These are phyloP conservation scores for Neolamprologus sp. DNA, from an alignment of 2,113 vertebrate genomes.

Conservation along the genomic window DNA sequence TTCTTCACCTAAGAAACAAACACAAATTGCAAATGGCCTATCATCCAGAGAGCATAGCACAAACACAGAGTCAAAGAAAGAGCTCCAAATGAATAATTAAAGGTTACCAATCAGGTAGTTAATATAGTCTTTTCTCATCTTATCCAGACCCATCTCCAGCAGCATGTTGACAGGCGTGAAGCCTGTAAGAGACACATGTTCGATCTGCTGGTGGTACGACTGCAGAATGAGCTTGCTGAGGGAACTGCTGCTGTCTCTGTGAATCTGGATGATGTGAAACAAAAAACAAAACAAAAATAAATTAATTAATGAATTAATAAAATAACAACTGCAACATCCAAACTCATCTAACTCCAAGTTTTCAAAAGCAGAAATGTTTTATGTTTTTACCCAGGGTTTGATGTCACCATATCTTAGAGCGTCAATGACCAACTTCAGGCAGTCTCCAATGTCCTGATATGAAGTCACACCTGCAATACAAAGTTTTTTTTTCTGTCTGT, in stretches of 20 bases:
- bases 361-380: neutral
- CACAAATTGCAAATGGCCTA: neutral
- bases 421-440: constrained; percentile 79
- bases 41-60: neutral
- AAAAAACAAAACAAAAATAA: rapidly evolving
- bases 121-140: constrained; percentile 94
- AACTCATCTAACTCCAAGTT: neutral
- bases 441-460: constrained; percentile 83
- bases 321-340: neutral
- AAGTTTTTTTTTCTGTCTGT: neutral
- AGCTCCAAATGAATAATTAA: neutral
- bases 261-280: constrained; percentile 71
- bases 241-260: constrained; percentile 84
- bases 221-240: constrained; percentile 86
- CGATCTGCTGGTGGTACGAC: constrained; percentile 81
- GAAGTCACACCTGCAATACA: constrained; percentile 77
- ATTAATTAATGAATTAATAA: neutral
- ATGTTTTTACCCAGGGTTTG: constrained; percentile 85
- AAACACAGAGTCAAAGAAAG: neutral
- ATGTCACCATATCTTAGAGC: constrained; percentile 78
- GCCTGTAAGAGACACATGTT: constrained; percentile 75
- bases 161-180: constrained; percentile 83
- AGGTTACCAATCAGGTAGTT: constrained; percentile 87
- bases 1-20: constrained; percentile 76
- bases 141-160: constrained; percentile 91